Percentiles rank a stretch among this genome's conserved stretches.
Conservation (phyloP, 2,888 invertebrate species). For the Xiphydria camelus region DNA sequence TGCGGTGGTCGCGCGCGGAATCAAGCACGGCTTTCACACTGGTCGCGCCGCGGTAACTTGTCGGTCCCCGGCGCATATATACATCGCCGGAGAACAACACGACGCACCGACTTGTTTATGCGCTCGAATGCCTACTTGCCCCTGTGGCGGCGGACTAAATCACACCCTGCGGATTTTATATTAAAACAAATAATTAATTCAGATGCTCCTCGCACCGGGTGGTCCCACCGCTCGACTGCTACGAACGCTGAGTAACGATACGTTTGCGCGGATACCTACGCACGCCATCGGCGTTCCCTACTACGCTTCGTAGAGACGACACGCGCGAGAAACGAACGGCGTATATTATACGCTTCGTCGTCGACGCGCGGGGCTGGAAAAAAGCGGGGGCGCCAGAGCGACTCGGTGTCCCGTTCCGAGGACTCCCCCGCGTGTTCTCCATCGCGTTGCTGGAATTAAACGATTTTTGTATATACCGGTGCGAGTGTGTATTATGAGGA, state of each 20-base stretch:
- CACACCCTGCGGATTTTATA: slow-evolving; percentile 56
- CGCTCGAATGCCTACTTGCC: slow-evolving; percentile 37
- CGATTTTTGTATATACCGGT: too few relatives aligned
- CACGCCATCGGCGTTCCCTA: slow-evolving; percentile 1
- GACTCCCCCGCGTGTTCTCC: too few relatives aligned
- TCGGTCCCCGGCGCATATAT: slow-evolving; percentile 31
- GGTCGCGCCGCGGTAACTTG: slow-evolving; percentile 34
- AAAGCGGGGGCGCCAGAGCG: too few relatives aligned
- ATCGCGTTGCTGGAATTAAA: too few relatives aligned
- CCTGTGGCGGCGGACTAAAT: slow-evolving; percentile 53
- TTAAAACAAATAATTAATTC: slow-evolving; percentile 59
- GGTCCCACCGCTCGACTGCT: slow-evolving; percentile 33
- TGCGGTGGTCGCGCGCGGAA: slow-evolving; percentile 5
- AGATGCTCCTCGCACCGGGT: slow-evolving; percentile 51
- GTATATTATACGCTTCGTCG: too few relatives aligned
- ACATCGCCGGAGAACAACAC: slow-evolving; percentile 37
- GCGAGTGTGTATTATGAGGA: too few relatives aligned
- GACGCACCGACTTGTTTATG: slow-evolving; percentile 54
- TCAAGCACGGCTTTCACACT: slow-evolving; percentile 26
- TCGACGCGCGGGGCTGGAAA: too few relatives aligned
- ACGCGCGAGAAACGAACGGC: too few relatives aligned
- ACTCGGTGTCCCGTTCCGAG: too few relatives aligned
- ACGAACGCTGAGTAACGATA: slow-evolving; percentile 19
- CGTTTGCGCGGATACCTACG: slow-evolving; percentile 11
- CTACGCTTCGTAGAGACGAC: too few relatives aligned